Percentiles rank a stretch among this genome's conserved stretches.
These are phyloP conservation scores for Artibeus lituratus DNA, from an alignment of 2,797 vertebrate genomes.

Conservation along the genomic window DNA sequence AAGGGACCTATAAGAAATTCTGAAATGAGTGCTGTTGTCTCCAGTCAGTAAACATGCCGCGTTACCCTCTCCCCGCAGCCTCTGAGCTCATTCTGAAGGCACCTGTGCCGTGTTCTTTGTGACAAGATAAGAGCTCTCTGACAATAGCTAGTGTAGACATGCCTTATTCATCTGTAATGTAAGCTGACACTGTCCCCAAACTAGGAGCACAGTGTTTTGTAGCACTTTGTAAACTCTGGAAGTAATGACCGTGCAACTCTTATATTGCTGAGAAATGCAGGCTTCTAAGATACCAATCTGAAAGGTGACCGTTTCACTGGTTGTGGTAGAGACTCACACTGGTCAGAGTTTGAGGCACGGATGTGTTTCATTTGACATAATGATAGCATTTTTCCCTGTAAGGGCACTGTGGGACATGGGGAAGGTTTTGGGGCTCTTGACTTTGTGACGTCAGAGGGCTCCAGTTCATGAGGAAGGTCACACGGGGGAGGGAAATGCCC, in stretches of 20 bases:
- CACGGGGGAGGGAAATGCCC: neutral
- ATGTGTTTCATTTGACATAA: neutral
- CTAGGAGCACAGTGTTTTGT: neutral
- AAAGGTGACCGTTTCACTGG: slow-evolving; percentile 38
- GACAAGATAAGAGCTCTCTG: slow-evolving; percentile 19
- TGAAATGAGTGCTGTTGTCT: neutral
- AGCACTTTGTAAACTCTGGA: slow-evolving; percentile 34
- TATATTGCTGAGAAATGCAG: slow-evolving; percentile 30
- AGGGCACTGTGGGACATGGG: neutral
- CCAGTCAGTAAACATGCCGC: neutral
- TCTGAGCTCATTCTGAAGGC: neutral
- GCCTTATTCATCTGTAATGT: neutral
- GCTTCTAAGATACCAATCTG: neutral
- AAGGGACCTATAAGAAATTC: neutral
- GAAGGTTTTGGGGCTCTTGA: neutral
- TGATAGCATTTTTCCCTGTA: neutral
- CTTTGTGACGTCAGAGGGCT: slow-evolving; percentile 18
- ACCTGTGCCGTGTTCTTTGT: neutral
- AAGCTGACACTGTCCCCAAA: neutral
- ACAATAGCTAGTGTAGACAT: neutral
- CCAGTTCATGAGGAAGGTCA: neutral
- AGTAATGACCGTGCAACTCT: neutral
- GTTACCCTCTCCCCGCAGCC: neutral
- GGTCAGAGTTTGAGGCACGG: neutral
- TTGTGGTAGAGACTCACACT: rapidly evolving